These are phyloP conservation scores for Cyclophora punctaria DNA, from an alignment of 2,888 invertebrate genomes.

Conservation along the genomic window DNA sequence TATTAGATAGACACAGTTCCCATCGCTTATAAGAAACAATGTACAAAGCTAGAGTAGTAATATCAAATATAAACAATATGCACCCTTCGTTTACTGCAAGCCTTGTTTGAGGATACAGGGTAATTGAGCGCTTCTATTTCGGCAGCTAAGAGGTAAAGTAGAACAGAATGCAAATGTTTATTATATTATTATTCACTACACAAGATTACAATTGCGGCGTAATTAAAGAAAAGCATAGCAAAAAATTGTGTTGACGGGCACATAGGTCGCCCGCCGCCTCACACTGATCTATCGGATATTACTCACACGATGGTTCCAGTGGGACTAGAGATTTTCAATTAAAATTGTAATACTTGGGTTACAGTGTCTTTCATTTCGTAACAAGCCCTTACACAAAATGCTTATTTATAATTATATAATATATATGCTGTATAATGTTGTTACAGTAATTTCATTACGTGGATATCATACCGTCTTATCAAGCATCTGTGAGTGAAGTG, in stretches of 20 bases:
- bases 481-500: slow-evolving; percentile 56
- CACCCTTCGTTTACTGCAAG: slow-evolving; percentile 75
- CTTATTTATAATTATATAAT: slow-evolving; percentile 69
- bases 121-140: slow-evolving; percentile 74
- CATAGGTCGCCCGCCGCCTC: slow-evolving; percentile 27
- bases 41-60: slow-evolving; percentile 81
- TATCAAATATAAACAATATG: slow-evolving; percentile 77
- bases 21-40: slow-evolving; percentile 81
- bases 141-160: slow-evolving; percentile 65
- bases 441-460: slow-evolving; percentile 76
- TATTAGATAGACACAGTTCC: slow-evolving; percentile 83
- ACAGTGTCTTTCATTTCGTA: slow-evolving; percentile 76
- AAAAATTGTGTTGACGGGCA: slow-evolving; percentile 37
- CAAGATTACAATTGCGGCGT: slow-evolving; percentile 66
- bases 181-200: slow-evolving; percentile 51
- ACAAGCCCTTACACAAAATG: slow-evolving; percentile 78
- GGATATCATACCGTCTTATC: slow-evolving; percentile 66
- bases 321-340: slow-evolving; percentile 82
- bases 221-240: slow-evolving; percentile 68
- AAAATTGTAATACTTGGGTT: slow-evolving; percentile 77
- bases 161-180: slow-evolving; percentile 72
- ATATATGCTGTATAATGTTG: slow-evolving; percentile 69
- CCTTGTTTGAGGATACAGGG: slow-evolving; percentile 71
- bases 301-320: slow-evolving; percentile 75
- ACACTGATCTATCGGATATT: slow-evolving; percentile 41